These are phyloP conservation scores for Garrulus glandarius DNA, from an alignment of 2,797 vertebrate species.

Conservation along the genomic window DNA sequence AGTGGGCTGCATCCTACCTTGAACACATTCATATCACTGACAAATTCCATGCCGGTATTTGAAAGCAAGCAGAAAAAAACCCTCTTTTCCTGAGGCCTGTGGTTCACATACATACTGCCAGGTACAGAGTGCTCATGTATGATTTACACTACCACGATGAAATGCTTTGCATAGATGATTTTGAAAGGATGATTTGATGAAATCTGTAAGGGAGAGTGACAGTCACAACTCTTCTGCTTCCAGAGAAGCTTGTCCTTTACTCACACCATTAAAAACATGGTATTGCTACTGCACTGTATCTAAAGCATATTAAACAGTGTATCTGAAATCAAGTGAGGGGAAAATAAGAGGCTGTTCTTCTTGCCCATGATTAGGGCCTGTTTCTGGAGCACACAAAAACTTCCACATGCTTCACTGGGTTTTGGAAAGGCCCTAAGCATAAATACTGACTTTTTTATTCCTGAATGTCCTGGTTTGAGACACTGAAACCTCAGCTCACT, in stretches of 20 bases:
- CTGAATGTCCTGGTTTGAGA: too few species aligned
- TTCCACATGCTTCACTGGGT: neutral
- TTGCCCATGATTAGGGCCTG: rapidly evolving
- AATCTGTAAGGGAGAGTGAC: neutral
- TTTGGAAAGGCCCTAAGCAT: neutral
- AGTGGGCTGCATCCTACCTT: neutral
- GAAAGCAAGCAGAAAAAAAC: neutral
- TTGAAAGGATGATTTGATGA: neutral
- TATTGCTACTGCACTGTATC: neutral
- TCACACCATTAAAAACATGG: neutral
- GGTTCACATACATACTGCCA: neutral
- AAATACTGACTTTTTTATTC: neutral
- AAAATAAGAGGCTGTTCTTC: neutral
- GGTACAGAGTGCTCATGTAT: neutral
- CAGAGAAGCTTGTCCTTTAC: neutral
- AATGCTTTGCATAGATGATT: slow-evolving; percentile 48
- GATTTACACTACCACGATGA: neutral
- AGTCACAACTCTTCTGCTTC: neutral
- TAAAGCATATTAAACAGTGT: neutral
- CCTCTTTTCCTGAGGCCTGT: neutral
- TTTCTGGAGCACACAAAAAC: neutral
- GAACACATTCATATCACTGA: neutral
- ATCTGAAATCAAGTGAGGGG: neutral
- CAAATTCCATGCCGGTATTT: neutral
- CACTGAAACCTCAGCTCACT: neutral